Conservation (phyloP, 2,113 vertebrate species). For the Scomber colias region DNA sequence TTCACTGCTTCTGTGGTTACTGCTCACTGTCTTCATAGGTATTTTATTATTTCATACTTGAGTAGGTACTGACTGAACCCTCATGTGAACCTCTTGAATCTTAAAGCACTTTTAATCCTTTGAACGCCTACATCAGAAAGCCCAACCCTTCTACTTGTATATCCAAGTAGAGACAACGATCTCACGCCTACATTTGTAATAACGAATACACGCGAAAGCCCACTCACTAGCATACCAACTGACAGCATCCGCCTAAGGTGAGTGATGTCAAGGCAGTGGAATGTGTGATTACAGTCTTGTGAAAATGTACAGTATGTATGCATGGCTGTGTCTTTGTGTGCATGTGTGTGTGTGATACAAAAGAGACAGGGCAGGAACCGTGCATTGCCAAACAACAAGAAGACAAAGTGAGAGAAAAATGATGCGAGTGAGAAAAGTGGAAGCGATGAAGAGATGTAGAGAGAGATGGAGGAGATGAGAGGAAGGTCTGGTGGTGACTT, state of each 20-base stretch:
- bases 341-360: not conserved
- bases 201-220: not conserved
- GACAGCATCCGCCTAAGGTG: constrained; percentile 46
- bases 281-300: constrained; percentile 32
- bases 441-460: constrained; percentile 32
- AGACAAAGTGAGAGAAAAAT: constrained; percentile 29
- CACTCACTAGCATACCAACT: not conserved
- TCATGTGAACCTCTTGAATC: not conserved
- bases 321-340: constrained; percentile 14
- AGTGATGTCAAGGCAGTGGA: constrained; percentile 41
- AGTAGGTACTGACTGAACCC: not conserved
- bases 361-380: not conserved
- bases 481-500: constrained; percentile 44
- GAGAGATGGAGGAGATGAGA: constrained; percentile 34
- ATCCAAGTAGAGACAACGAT: constrained; percentile 7
- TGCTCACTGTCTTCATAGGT: not conserved
- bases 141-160: not conserved
- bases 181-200: constrained; percentile 1
- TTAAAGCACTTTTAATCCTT: constrained; percentile 1
- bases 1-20: not conserved
- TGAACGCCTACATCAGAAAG: constrained; percentile 1
- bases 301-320: constrained; percentile 20
- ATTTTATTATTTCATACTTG: not conserved
- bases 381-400: constrained; percentile 20
- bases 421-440: constrained; percentile 13